These are phyloP conservation scores for Chaitophorus viminalis DNA, from an alignment of 2,888 invertebrate species.

Conservation along the genomic window DNA sequence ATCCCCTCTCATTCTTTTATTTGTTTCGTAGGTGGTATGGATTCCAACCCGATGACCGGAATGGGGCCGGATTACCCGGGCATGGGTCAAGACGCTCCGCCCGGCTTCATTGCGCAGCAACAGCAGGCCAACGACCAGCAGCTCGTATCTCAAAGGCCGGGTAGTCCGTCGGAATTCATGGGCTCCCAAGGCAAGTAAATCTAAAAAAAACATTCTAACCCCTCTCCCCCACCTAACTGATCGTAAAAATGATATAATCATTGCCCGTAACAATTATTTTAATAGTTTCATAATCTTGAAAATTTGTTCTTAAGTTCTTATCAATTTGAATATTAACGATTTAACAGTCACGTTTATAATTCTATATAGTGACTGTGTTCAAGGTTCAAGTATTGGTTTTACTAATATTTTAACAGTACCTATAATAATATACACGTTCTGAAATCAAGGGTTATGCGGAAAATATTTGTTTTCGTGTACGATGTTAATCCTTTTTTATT, in stretches of 20 bases:
- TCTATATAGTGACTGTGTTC: too few relatives aligned
- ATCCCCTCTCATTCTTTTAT: neutral
- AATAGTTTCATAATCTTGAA: neutral
- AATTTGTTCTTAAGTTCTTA: too few relatives aligned
- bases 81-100: conserved; percentile 73
- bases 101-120: conserved; percentile 68
- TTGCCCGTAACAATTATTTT: neutral
- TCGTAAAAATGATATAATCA: neutral
- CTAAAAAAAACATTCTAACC: neutral
- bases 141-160: conserved; percentile 69
- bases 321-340: too few relatives aligned
- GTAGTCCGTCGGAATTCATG: conserved; percentile 68
- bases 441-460: too few relatives aligned
- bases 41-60: conserved; percentile 73
- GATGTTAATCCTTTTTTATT: too few relatives aligned
- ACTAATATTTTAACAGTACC: too few relatives aligned
- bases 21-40: conserved; percentile 74
- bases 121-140: conserved; percentile 67
- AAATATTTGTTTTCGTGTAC: too few relatives aligned
- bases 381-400: too few relatives aligned
- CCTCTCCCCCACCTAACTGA: neutral
- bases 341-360: too few relatives aligned
- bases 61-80: conserved; percentile 83
- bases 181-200: conserved; percentile 67
- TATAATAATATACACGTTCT: too few relatives aligned